These are phyloP conservation scores for Chironomus riparius DNA, from an alignment of 2,888 invertebrate genomes.

Conservation along the genomic window DNA sequence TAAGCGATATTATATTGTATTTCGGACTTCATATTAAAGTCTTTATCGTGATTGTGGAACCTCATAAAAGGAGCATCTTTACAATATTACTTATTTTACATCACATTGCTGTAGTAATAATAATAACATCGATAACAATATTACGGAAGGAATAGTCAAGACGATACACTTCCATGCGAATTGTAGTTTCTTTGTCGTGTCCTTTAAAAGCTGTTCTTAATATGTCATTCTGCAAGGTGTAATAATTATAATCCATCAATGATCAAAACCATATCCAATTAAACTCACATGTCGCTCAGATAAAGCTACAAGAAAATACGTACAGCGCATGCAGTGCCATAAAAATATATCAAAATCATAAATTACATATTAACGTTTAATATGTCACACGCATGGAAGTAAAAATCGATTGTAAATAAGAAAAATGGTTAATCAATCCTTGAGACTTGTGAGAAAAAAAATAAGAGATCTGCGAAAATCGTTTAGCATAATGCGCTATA, in stretches of 20 bases:
- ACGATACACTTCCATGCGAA: too few species aligned
- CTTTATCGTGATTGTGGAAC: slow-evolving; percentile 11
- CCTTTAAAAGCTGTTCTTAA: too few species aligned
- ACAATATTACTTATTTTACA: neutral
- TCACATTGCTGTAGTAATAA: neutral
- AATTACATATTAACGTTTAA: too few species aligned
- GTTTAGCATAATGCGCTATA: neutral
- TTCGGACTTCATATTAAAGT: neutral
- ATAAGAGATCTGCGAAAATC: neutral
- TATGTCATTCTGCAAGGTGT: too few species aligned
- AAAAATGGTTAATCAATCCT: neutral
- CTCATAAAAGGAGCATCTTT: slow-evolving; percentile 25
- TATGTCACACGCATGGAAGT: neutral
- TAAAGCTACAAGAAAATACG: too few species aligned
- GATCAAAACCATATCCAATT: too few species aligned
- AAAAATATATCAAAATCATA: too few species aligned
- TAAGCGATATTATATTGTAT: slow-evolving; percentile 14
- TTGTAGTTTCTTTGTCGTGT: too few species aligned
- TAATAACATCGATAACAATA: neutral
- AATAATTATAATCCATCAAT: too few species aligned
- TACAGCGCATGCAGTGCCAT: neutral
- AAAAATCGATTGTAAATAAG: neutral
- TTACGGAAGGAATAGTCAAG: too few species aligned
- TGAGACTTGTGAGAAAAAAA: neutral
- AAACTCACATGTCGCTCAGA: too few species aligned